Evolutionary conservation across 1,140 invertebrate genomes (phyloP), one percentile per base, ranked within the genome.

Genomic region (Achatina immaculata): DNA sequence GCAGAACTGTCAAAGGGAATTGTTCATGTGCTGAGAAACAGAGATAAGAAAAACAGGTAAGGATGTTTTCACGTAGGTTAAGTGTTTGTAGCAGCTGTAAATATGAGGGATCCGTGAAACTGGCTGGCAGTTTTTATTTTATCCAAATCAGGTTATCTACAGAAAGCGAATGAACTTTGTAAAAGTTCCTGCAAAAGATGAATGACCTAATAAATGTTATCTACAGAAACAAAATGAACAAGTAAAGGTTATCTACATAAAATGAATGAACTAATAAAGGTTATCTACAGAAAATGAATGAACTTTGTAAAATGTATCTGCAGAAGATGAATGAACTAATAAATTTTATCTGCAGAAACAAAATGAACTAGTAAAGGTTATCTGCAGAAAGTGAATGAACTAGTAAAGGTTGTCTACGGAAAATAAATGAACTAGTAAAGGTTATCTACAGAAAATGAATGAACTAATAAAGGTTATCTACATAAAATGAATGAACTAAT

Each of bases 21-120:
- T 90, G 94, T 94, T 0, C 92, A 94, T 81, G 93, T 95, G 0
- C 88, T 95, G 68, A 90, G 93, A 81, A 94, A 95, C 85, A 91
- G 95, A 77, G 95, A 95, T 86, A 93, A 94, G 86, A 88, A 92
- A 81, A 95, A 94, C 0, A 91, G 95, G 87, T 88, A 34, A 62
- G 68, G 42, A 21, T 68, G 11, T 68, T 48, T 79, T 28, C 9
- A 38, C 21, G 38, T 42, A 16, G 24, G 28, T 28, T 42, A 65
- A n/a, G 43, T 19, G 3, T 14, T 2, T 48, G 55, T 68, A 34
- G 11, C 14, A 11, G 31, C 31, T 31, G 11, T 14, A n/a, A 11
- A n/a, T 34, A 11, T 14, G 28, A 68, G 65, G 11, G 11, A 14
- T 68, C 11, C 11, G 14, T 34, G 9, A 68, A n/a, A 11, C 14